These are phyloP conservation scores for Hydropsyche tenuis DNA, from an alignment of 1,140 invertebrate genomes.

Conservation along the genomic window DNA sequence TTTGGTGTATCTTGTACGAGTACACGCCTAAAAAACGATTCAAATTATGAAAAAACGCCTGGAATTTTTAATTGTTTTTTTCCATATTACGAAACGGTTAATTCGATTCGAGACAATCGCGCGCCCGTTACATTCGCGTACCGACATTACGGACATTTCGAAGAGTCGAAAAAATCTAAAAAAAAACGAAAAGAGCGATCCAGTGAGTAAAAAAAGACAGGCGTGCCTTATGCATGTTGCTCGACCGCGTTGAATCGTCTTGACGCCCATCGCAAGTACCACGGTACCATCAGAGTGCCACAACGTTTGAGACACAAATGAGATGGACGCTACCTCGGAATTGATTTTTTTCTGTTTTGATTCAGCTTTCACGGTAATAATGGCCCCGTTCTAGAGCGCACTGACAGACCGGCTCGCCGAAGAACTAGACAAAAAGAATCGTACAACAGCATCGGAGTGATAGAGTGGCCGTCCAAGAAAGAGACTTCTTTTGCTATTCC, in stretches of 20 bases:
- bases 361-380: constrained; percentile 44
- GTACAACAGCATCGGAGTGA: constrained; percentile 31
- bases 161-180: neutral
- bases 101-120: neutral
- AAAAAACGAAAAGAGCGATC: neutral
- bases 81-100: too few species aligned
- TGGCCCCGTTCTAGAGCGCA: constrained; percentile 22
- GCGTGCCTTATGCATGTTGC: constrained; percentile 35
- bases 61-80: too few species aligned
- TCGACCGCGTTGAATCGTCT: constrained; percentile 8
- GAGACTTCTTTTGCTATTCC: too few species aligned
- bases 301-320: constrained; percentile 21
- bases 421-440: constrained; percentile 33
- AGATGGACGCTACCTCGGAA: constrained; percentile 31
- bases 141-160: constrained; percentile 9
- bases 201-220: constrained; percentile 22
- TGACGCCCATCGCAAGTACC: constrained; percentile 10
- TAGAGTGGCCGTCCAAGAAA: constrained; percentile 25
- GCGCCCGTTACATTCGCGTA: constrained; percentile 10
- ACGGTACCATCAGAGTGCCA: neutral
- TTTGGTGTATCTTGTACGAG: too few species aligned
- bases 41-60: too few species aligned
- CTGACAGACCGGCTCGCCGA: neutral
- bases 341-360: constrained; percentile 42
- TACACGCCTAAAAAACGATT: too few species aligned